phyloP scores from a whole-genome alignment of 2,797 vertebrate species.

The Atherinosoma microstoma region DNA sequence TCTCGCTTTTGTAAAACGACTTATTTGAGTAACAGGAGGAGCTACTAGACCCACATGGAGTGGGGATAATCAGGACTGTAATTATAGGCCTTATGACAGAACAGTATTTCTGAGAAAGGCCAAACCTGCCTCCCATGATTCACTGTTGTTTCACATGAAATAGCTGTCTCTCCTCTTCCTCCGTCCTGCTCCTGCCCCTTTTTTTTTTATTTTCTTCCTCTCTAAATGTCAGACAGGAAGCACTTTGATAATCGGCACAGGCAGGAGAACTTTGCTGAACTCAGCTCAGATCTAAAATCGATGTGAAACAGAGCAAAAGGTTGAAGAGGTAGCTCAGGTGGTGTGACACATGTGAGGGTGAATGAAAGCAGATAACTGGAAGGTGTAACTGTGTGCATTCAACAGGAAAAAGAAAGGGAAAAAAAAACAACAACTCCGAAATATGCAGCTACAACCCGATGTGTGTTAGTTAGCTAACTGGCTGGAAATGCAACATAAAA shows the following conservation, averaged over 20 bases:
- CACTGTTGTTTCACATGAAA: slow-evolving; percentile 56
- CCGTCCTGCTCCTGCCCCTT: slow-evolving; percentile 19
- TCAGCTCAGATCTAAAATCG: slow-evolving; percentile 73
- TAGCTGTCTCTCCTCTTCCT: slow-evolving; percentile 31
- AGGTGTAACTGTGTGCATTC: background rate
- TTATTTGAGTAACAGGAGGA: slow-evolving; percentile 28
- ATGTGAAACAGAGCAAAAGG: slow-evolving; percentile 66
- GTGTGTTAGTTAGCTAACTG: background rate
- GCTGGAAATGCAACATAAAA: background rate
- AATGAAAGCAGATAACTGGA: slow-evolving; percentile 10
- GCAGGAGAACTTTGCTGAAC: slow-evolving; percentile 66
- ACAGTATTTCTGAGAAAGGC: slow-evolving; percentile 61
- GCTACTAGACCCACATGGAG: slow-evolving; percentile 9
- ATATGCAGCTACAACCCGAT: background rate
- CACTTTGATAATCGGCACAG: slow-evolving; percentile 68
- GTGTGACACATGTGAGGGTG: slow-evolving; percentile 8
- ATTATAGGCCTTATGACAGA: slow-evolving; percentile 52
- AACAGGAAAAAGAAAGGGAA: background rate
- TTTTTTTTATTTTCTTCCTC: slow-evolving; percentile 56
- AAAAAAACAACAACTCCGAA: no score
- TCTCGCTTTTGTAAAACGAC: slow-evolving; percentile 12
- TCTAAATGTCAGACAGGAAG: slow-evolving; percentile 78
- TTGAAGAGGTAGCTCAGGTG: slow-evolving; percentile 43
- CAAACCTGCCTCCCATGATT: slow-evolving; percentile 62
- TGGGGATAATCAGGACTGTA: slow-evolving; percentile 47